A percentile compares a stretch with the other conserved stretches of the same genome.
Evolutionary conservation across 2,797 vertebrate genomes (phyloP).

Genomic region (Etheostoma nigrum): DNA sequence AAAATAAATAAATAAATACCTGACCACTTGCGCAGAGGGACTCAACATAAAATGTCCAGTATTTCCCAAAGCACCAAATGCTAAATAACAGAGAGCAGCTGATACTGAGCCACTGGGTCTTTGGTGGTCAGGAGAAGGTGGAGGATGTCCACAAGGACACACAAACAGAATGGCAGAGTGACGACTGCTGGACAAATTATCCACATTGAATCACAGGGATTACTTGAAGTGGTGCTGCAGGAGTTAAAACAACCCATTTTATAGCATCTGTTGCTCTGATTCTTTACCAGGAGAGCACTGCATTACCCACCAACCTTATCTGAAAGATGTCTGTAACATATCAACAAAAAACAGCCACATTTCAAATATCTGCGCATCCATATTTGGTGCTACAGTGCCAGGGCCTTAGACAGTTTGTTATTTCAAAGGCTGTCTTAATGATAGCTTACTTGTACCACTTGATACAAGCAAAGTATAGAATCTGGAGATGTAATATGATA

Average conservation of each 20-base stretch:
- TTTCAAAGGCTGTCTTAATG: constrained; percentile 47
- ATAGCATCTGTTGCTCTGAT: constrained; percentile 43
- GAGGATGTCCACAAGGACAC: constrained; percentile 25
- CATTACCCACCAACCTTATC: constrained; percentile 41
- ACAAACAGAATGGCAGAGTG: constrained; percentile 6
- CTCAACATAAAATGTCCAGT: constrained; percentile 33
- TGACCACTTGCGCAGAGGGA: constrained; percentile 4
- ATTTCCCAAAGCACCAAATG: constrained; percentile 55
- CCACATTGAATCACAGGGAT: constrained; percentile 33
- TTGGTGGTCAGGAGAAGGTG: constrained; percentile 13
- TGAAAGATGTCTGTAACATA: constrained; percentile 25
- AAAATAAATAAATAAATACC: not conserved
- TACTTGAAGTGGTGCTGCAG: constrained; percentile 19
- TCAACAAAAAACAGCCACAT: constrained; percentile 36
- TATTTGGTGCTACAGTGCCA: constrained; percentile 56
- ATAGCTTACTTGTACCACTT: constrained; percentile 38
- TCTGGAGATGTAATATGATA: constrained; percentile 55
- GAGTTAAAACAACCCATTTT: constrained; percentile 32
- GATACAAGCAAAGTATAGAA: constrained; percentile 49
- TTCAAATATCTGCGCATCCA: constrained; percentile 43
- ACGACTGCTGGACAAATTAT: constrained; percentile 27
- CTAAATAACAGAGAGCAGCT: constrained; percentile 55
- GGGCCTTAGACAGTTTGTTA: constrained; percentile 23
- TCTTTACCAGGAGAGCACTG: constrained; percentile 1
- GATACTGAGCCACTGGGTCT: constrained; percentile 35